Percentiles rank a stretch among this genome's conserved stretches.
phyloP scores from a whole-genome alignment of 2,797 vertebrate species.

The Odontamblyopus rebecca region DNA sequence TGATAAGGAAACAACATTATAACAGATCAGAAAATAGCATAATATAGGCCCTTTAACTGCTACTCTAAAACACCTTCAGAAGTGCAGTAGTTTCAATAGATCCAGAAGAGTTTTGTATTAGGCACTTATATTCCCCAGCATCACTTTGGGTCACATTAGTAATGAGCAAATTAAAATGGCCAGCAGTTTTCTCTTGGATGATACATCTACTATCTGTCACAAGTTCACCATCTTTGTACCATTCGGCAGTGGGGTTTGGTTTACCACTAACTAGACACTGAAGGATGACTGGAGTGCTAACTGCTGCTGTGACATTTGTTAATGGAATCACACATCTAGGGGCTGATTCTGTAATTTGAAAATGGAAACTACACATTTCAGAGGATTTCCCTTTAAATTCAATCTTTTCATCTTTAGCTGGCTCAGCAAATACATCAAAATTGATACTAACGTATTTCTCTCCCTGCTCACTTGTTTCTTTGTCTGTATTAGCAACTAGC shows the following conservation, averaged over 20 bases:
- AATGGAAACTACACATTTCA: slow-evolving; percentile 89
- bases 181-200: slow-evolving; percentile 84
- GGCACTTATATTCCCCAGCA: slow-evolving; percentile 89
- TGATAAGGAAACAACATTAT: no score
- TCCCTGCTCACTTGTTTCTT: slow-evolving; percentile 76
- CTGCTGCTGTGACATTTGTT: slow-evolving; percentile 81
- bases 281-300: slow-evolving; percentile 86
- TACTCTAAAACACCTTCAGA: slow-evolving; percentile 82
- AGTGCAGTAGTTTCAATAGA: slow-evolving; percentile 81
- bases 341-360: slow-evolving; percentile 86
- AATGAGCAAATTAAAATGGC: slow-evolving; percentile 88
- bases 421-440: slow-evolving; percentile 86
- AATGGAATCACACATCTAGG: slow-evolving; percentile 87
- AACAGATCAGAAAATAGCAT: no score
- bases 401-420: slow-evolving; percentile 81
- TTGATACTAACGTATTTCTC: slow-evolving; percentile 81
- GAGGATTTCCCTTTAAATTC: slow-evolving; percentile 87
- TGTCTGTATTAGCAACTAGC: slow-evolving; percentile 81
- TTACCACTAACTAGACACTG: slow-evolving; percentile 90
- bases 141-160: slow-evolving; percentile 82
- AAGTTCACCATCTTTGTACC: slow-evolving; percentile 86
- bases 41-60: background rate
- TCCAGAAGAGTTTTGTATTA: slow-evolving; percentile 86
- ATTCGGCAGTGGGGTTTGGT: slow-evolving; percentile 82
- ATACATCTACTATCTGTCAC: slow-evolving; percentile 84